A percentile compares a stretch with the other conserved stretches of the same genome.
These are phyloP conservation scores for Campoplex capitator DNA, from an alignment of 2,888 invertebrate species.

Conservation along the genomic window DNA sequence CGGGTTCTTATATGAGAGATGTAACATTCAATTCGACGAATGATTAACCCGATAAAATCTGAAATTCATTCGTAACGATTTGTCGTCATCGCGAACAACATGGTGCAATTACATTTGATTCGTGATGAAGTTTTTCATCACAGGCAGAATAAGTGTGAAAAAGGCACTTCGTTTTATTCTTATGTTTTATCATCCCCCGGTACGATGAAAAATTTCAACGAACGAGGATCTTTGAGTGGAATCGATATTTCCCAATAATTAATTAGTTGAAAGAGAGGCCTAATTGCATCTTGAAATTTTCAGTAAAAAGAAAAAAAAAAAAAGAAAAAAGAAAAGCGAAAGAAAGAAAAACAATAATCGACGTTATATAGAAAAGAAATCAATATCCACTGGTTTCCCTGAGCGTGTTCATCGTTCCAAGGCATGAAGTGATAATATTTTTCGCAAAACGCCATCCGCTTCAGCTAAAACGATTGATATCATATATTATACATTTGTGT, in stretches of 20 bases:
- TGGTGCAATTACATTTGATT: background rate
- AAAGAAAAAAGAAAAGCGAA: slow-evolving; percentile 4
- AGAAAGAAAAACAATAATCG: slow-evolving; percentile 5
- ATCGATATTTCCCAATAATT: background rate
- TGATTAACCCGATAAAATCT: background rate
- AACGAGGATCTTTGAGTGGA: background rate
- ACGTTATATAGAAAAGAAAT: background rate
- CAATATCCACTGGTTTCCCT: slow-evolving; percentile 14
- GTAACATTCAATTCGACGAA: background rate
- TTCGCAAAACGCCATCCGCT: slow-evolving; percentile 60
- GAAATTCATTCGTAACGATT: background rate
- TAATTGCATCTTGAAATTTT: slow-evolving; percentile 9
- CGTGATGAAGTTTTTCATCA: background rate
- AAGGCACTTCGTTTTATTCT: background rate
- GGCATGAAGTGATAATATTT: slow-evolving; percentile 57
- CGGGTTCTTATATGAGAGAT: slow-evolving; percentile 1
- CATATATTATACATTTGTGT: slow-evolving; percentile 3
- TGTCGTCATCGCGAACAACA: background rate
- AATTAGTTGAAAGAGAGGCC: background rate
- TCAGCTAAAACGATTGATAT: slow-evolving; percentile 59
- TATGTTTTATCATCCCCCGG: background rate
- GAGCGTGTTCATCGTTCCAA: slow-evolving; percentile 37
- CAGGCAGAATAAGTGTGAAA: background rate
- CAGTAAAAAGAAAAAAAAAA: background rate
- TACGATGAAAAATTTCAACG: background rate